Evolutionary conservation across 2,888 invertebrate species (phyloP), one percentile per base, ranked within the genome.

Genomic region (Brachynemurus nebulosus): DNA sequence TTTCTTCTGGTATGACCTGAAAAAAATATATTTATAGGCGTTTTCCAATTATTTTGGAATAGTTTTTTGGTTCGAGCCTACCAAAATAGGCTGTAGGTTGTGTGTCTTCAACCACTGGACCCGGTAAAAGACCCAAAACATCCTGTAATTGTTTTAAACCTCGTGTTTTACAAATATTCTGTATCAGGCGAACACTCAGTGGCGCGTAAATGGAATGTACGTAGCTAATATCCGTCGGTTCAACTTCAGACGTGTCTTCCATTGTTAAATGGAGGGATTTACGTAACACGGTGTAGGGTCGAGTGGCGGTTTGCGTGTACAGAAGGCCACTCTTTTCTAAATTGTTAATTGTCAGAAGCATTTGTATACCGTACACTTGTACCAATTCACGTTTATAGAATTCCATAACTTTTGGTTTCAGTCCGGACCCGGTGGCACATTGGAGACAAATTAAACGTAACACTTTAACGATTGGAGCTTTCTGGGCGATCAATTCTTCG

Each of bases 181-280:
- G 89, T 12, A 82, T 78, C 42, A 96, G 74, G 21, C 96, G 74
- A 2, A 91, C 83, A 42, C 88, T 88, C 30, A 98, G 64, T 0
- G 97, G 96, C 0, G 95, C 93, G 63, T 95, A 97, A 58, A 86
- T 89, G 57, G 86, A 88, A 59, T 89, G 88, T 25, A 93, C 83
- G 57, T 91, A 95, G 51, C 89, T 84, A 43, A 92, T 88, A 58
- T 96, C 93, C 48, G 77, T 82, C 0, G 85, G 85, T 43, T 80
- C 75, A 47, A 81, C 69, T 66, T 93, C 93, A 45, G 80, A 78
- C 1, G 83, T 80, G 53, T 93, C 91, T 53, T 93, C 91, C 52
- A 88, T 84, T 0, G 91, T 91, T 20, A 96, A 69, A 52, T 82
- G 78, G 7, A 95, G 66, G 0, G 88, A 75, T 77, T 78, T 86